These are phyloP conservation scores for Agonopterix subpropinquella DNA, from an alignment of 2,888 invertebrate species.

Conservation along the genomic window DNA sequence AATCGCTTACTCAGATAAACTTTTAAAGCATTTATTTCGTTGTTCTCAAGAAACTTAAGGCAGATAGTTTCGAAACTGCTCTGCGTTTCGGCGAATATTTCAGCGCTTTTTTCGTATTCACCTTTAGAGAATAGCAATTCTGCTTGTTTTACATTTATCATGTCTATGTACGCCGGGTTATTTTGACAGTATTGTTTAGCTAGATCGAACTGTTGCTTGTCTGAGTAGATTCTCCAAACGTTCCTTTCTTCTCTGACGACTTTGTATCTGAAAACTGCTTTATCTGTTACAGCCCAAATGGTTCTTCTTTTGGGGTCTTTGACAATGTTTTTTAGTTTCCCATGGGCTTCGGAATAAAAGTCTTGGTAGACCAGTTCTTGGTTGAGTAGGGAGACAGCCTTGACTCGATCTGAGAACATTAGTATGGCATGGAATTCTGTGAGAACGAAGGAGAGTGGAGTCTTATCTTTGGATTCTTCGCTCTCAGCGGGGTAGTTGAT, in stretches of 20 bases:
- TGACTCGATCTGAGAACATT: slow-evolving; percentile 88
- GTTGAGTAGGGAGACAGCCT: slow-evolving; percentile 89
- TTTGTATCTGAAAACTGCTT: slow-evolving; percentile 89
- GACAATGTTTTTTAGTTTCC: slow-evolving; percentile 85
- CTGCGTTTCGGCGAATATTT: slow-evolving; percentile 91
- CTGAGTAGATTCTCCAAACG: slow-evolving; percentile 92
- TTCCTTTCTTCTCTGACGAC: slow-evolving; percentile 89
- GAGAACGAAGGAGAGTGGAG: slow-evolving; percentile 85
- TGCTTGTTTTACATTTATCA: slow-evolving; percentile 91
- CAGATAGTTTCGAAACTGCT: slow-evolving; percentile 96
- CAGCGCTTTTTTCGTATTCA: slow-evolving; percentile 88
- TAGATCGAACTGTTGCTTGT: slow-evolving; percentile 88
- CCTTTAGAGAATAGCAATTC: slow-evolving; percentile 87
- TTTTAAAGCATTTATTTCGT: slow-evolving; percentile 90
- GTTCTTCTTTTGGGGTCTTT: slow-evolving; percentile 86
- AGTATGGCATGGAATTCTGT: slow-evolving; percentile 94
- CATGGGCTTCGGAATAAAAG: slow-evolving; percentile 85
- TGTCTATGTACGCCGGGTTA: slow-evolving; percentile 87
- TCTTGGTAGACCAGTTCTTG: slow-evolving; percentile 92
- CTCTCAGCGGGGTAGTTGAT: slow-evolving; percentile 51
- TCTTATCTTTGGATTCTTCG: slow-evolving; percentile 51
- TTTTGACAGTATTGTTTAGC: slow-evolving; percentile 90
- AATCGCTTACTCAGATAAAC: slow-evolving; percentile 91
- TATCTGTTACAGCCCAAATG: slow-evolving; percentile 92
- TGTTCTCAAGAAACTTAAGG: slow-evolving; percentile 89